Percentiles rank a stretch among this genome's conserved stretches.
phyloP scores from a whole-genome alignment of 2,888 invertebrate species.

The Pristionchus arcanus region DNA sequence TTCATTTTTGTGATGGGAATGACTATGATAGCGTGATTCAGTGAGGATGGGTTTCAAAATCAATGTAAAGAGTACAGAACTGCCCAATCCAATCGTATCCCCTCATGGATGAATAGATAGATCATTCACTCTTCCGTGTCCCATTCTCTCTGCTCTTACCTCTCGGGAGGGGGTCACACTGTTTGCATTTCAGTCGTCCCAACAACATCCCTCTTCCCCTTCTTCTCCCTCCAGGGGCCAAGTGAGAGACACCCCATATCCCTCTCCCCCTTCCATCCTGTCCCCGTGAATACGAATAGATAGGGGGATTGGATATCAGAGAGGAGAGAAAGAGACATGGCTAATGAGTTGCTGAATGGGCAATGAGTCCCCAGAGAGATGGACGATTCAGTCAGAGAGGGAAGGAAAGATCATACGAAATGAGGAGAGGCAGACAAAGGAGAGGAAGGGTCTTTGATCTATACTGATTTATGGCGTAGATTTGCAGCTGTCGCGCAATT shows the following conservation, averaged over 20 bases:
- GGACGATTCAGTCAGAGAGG: not conserved
- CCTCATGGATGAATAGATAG: not conserved
- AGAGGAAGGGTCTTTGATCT: conserved; percentile 7
- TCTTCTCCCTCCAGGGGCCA: conserved; percentile 8
- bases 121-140: conserved; percentile 21
- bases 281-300: conserved; percentile 10
- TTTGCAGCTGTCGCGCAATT: conserved; percentile 19
- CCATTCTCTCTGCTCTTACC: conserved; percentile 26
- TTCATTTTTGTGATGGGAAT: not conserved
- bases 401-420: not conserved
- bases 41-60: not conserved
- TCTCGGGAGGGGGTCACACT: not conserved
- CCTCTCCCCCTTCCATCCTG: conserved; percentile 6
- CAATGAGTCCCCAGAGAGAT: conserved; percentile 9
- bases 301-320: conserved; percentile 19
- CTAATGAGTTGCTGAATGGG: conserved; percentile 38
- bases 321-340: conserved; percentile 14
- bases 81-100: not conserved
- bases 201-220: conserved; percentile 8
- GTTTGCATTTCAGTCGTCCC: conserved; percentile 26
- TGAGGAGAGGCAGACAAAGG: not conserved
- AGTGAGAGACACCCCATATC: conserved; percentile 16
- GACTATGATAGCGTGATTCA: not conserved
- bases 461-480: not conserved
- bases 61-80: not conserved